Conservation (phyloP, 2,888 invertebrate genomes). For the Agrotis ipsilon region DNA sequence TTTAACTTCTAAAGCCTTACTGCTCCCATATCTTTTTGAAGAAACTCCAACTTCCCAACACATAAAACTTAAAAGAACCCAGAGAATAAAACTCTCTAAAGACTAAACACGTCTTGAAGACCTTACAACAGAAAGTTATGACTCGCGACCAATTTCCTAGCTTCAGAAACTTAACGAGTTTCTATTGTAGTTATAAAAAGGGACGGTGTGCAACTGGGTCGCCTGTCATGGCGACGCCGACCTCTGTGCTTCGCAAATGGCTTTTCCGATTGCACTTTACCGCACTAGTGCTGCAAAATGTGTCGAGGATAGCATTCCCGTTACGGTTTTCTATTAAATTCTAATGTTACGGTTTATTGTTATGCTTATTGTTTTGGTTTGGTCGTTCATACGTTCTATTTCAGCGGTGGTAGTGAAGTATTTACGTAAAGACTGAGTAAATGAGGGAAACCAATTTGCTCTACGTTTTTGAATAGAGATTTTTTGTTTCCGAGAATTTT, state of each 20-base stretch:
- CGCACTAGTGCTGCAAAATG: slow-evolving; percentile 53
- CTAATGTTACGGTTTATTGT: slow-evolving; percentile 33
- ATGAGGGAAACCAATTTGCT: not conserved
- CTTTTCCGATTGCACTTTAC: slow-evolving; percentile 74
- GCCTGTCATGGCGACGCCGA: slow-evolving; percentile 70
- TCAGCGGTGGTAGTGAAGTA: not conserved
- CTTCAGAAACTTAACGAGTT: slow-evolving; percentile 74
- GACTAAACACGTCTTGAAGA: slow-evolving; percentile 31
- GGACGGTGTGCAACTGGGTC: slow-evolving; percentile 74
- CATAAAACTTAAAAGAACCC: slow-evolving; percentile 2
- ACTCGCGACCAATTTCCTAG: slow-evolving; percentile 59
- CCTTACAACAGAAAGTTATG: slow-evolving; percentile 50
- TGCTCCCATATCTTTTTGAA: not conserved
- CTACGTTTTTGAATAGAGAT: not conserved
- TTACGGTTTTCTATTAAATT: slow-evolving; percentile 47
- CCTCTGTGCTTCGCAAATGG: slow-evolving; percentile 73
- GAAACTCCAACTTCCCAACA: not conserved
- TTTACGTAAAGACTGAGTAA: slow-evolving; percentile 6
- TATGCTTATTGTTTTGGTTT: slow-evolving; percentile 28
- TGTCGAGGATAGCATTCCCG: slow-evolving; percentile 51
- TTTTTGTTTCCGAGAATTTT: not conserved
- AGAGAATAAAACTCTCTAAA: slow-evolving; percentile 14
- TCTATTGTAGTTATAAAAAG: slow-evolving; percentile 77
- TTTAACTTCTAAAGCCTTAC: not conserved
- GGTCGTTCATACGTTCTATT: not conserved